Percentiles rank a stretch among this genome's conserved stretches.
These are phyloP conservation scores for rat (Rattus norvegicus) DNA, from an alignment of 2,113 vertebrate genomes.

Conservation along the genomic window DNA sequence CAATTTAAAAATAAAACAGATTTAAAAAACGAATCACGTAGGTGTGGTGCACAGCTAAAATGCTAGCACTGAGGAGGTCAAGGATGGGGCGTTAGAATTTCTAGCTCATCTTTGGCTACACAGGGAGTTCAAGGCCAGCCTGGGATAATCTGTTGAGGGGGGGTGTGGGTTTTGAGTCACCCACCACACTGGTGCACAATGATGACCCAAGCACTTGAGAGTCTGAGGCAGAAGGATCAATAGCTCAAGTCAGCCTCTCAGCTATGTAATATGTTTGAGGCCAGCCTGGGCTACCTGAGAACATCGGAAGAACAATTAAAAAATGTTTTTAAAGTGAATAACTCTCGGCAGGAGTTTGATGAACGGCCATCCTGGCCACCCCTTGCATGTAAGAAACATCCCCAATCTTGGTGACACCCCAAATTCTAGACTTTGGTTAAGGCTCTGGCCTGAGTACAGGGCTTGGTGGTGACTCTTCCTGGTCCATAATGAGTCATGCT, in stretches of 20 bases:
- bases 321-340: fast-evolving
- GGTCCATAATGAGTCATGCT: not conserved
- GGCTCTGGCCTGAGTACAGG: fast-evolving
- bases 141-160: not conserved
- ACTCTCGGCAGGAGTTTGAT: not conserved
- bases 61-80: not conserved
- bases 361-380: not conserved
- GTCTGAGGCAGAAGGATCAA: not conserved
- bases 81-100: not conserved
- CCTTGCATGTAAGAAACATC: not conserved
- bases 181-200: too few relatives aligned
- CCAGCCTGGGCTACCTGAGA: not conserved
- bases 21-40: not conserved
- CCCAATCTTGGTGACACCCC: not conserved
- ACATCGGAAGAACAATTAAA: not conserved
- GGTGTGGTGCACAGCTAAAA: not conserved
- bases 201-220: not conserved
- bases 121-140: not conserved
- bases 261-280: not conserved
- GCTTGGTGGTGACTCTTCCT: not conserved
- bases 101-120: not conserved
- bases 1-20: not conserved
- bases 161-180: not conserved
- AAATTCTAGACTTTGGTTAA: not conserved
- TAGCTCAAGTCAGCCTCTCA: not conserved